Conservation (phyloP, 2,113 vertebrate species). For the Nematolebias whitei region DNA sequence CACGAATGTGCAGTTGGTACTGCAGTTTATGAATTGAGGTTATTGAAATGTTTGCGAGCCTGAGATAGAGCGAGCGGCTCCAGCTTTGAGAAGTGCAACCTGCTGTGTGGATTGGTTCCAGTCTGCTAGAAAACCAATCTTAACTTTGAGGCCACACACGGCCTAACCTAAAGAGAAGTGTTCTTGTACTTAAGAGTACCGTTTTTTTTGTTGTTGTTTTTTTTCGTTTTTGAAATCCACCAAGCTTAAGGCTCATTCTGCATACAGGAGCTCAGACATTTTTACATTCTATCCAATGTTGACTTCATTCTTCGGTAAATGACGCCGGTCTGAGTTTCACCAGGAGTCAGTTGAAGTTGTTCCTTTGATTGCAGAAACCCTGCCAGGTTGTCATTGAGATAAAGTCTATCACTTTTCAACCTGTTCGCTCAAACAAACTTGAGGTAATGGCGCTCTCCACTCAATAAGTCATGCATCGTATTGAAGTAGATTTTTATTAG, state of each 20-base stretch:
- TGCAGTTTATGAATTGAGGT: slow-evolving; percentile 9
- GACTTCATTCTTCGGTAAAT: neutral
- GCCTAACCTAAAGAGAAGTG: slow-evolving; percentile 43
- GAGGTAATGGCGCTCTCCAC: no score
- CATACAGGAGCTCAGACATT: neutral
- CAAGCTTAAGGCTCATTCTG: slow-evolving; percentile 29
- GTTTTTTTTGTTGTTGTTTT: no score
- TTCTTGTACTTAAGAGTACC: slow-evolving; percentile 37
- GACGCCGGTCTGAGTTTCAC: slow-evolving; percentile 10
- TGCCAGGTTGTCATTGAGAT: slow-evolving; percentile 46
- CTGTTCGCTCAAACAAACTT: slow-evolving; percentile 45
- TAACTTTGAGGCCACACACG: slow-evolving; percentile 47
- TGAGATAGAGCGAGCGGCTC: slow-evolving; percentile 44
- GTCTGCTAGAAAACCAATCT: slow-evolving; percentile 66
- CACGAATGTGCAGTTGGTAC: slow-evolving; percentile 4
- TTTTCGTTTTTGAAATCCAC: slow-evolving; percentile 45
- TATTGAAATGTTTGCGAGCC: slow-evolving; percentile 50
- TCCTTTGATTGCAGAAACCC: slow-evolving; percentile 13
- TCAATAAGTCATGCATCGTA: no score
- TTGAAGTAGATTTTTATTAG: no score
- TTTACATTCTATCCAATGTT: slow-evolving; percentile 1
- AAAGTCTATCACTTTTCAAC: slow-evolving; percentile 44
- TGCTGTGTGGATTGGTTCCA: slow-evolving; percentile 61
- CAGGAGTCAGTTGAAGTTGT: neutral
- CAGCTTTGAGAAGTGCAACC: slow-evolving; percentile 49